Base-by-base conservation (phyloP, 1,140 invertebrate genomes). In the Stenopsyche tienmushanensis region DNA sequence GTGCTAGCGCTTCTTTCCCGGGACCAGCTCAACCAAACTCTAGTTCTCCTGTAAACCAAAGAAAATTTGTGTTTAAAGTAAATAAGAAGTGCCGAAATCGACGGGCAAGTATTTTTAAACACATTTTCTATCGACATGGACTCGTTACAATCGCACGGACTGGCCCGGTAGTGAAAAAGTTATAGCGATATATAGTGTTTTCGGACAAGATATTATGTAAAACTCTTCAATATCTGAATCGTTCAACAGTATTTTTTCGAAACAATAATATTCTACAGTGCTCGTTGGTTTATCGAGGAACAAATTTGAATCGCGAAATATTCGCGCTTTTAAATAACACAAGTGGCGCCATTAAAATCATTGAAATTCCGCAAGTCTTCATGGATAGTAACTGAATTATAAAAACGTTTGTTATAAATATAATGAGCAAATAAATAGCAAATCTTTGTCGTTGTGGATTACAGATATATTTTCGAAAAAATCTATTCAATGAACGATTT, bases 21-120 rank as follows among this genome's bases (percentile, higher is more conserved):
- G 57, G 57, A 60, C 42, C 57, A 60, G 57, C 57, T 60, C 57
- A 60, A 60, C 57, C 41, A 20, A 60, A 47, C 15, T n/a, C 57
- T 26, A 60, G 17, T 60, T 60, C 57, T 47, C 41, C 42, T 24
- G 15, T 34, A 50, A 10, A 44, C 47, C 47, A 3, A 15, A 50
- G 47, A 21, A 50, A 50, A 7, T 5, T 7, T 47, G 23, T 53
- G 8, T 15, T 25, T n/a, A 53, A 53, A 25, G 9, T 25, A 23
- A 59, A 59, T 29, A 18, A 20, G 21, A 13, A 60, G 57, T 60
- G 57, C 57, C 26, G 9, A 23, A 47, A 60, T 1, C 25, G 20
- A n/a, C 39, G 34, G 57, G 57, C 57, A 60, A 60, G 57, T 60
- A 60, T 20, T 8, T n/a, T n/a, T n/a, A n/a, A n/a, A n/a, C n/a